Conservation (phyloP, 2,888 invertebrate genomes). For the Andrena bicolor region DNA sequence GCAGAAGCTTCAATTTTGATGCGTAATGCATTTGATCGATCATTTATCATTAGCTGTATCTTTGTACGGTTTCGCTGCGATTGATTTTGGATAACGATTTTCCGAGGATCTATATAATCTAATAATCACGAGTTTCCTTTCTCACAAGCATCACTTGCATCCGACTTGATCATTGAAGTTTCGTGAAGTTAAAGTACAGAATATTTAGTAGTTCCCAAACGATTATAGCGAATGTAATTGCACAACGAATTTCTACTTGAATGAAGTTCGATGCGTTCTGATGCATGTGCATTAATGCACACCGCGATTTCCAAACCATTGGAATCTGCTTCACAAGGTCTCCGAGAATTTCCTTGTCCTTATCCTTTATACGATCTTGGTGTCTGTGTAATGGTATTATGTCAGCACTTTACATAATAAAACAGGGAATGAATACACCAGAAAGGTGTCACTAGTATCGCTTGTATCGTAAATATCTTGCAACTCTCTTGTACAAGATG, state of each 20-base stretch:
- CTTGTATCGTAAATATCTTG: neutral
- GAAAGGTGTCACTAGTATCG: neutral
- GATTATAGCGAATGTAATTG: neutral
- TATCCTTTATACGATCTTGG: constrained; percentile 10
- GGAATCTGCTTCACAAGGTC: constrained; percentile 13
- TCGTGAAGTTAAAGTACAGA: neutral
- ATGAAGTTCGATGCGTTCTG: neutral
- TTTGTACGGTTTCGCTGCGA: neutral
- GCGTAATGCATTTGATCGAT: neutral
- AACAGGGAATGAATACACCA: neutral
- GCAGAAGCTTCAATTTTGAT: neutral
- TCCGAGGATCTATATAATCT: too few species aligned
- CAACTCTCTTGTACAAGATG: neutral
- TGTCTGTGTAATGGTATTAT: constrained; percentile 19
- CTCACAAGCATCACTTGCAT: neutral
- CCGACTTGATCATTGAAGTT: neutral
- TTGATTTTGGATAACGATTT: neutral
- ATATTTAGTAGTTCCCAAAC: neutral
- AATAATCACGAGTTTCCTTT: too few species aligned
- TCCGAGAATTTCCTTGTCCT: constrained; percentile 22
- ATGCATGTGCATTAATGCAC: constrained; percentile 11
- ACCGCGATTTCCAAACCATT: constrained; percentile 17
- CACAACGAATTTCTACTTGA: constrained; percentile 3
- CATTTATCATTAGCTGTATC: constrained; percentile 1
- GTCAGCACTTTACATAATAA: constrained; percentile 14